Evolutionary conservation across 2,888 invertebrate species (phyloP), one percentile per base, ranked within the genome.

Genomic region (Aethes cnicana): DNA sequence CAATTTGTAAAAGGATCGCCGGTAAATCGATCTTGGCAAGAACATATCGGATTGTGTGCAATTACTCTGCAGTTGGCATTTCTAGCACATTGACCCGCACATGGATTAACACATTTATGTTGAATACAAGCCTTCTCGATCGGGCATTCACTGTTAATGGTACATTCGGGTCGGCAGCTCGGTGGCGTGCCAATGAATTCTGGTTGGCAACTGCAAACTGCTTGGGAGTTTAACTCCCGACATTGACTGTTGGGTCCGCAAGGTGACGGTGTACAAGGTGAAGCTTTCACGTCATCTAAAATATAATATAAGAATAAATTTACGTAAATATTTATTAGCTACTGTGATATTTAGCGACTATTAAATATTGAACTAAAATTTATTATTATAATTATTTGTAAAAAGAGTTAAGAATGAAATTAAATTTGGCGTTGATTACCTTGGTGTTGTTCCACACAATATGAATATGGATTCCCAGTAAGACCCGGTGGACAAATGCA

Each of bases 11-110:
- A 94, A 2, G 95, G 94, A 90, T 95, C 95, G n/a, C 96, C 96
- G 8, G 94, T 94, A 65, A 91, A 93, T 43, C 93, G 91, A 9
- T 91, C 81, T 56, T 92, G 92, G 72, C 96, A 96, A 12, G 93
- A 93, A 72, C 96, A 96, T 58, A 95, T 92, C 1, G 96, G 96
- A 71, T 94, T 95, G 69, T 97, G 96, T 65, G 94, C 94, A 55
- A 94, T 92, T 14, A 96, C 95, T 76, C 93, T 93, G 63, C 97
- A 97, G 47, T 92, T 91, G 6, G 96, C 94, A 68, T 94, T 94
- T 59, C 93, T 91, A 11, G 95, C 96, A 68, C 97, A 97, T 32
- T 94, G 92, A 39, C 94, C 94, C 2, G 91, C 90, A 63, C 96
- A 96, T 6, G 96, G 96, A 81, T 96, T 93, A 41, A 92, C 90